These are phyloP conservation scores for Hymenochirus boettgeri DNA, from an alignment of 2,113 vertebrate species.

Conservation along the genomic window DNA sequence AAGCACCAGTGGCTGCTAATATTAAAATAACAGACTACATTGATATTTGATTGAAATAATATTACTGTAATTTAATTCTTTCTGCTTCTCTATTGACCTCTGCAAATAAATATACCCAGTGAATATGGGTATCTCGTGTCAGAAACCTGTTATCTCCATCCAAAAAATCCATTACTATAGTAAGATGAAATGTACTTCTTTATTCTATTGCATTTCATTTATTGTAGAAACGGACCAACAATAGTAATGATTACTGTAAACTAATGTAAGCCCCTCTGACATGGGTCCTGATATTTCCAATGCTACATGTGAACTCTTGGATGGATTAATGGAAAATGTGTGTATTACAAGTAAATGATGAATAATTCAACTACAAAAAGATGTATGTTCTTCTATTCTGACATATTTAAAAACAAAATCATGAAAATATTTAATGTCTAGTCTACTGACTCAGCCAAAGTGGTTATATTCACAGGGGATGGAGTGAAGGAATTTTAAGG, in stretches of 20 bases:
- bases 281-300: constrained; percentile 13
- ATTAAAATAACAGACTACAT: no score
- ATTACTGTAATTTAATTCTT: no score
- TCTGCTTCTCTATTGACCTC: no score
- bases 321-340: constrained; percentile 55
- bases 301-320: constrained; percentile 52
- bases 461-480: constrained; percentile 57
- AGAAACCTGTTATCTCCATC: no score
- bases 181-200: no score
- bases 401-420: constrained; percentile 57
- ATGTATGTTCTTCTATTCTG: constrained; percentile 55
- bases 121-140: no score
- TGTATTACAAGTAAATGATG: constrained; percentile 50
- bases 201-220: no score
- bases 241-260: background rate
- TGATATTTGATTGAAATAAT: no score
- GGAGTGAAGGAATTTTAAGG: constrained; percentile 57
- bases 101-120: no score
- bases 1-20: no score
- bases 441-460: constrained; percentile 49
- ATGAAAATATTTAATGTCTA: constrained; percentile 56
- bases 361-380: constrained; percentile 49
- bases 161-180: no score
- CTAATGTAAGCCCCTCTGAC: background rate
- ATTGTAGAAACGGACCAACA: no score